phyloP scores from a whole-genome alignment of 1,140 invertebrate genomes.

The Sitophilus oryzae region DNA sequence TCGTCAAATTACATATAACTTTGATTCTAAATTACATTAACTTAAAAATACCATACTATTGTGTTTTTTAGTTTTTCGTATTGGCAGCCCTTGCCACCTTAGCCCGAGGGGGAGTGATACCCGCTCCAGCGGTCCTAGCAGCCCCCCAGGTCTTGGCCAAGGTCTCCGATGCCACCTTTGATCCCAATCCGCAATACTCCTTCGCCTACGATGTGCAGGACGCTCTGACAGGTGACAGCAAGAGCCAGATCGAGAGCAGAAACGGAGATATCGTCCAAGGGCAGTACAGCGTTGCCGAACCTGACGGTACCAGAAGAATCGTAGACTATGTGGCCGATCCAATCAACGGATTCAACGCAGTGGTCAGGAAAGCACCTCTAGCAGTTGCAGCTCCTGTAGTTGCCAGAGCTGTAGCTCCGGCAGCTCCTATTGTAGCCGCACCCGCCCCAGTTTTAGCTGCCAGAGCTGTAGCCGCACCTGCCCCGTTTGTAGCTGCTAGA shows the following conservation, averaged over 20 bases:
- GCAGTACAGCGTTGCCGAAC: conserved; percentile 24
- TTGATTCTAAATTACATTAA: no score
- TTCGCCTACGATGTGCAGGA: conserved; percentile 55
- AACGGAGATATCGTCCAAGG: conserved; percentile 61
- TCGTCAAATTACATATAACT: no score
- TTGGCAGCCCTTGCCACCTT: conserved; percentile 36
- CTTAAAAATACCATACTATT: background rate
- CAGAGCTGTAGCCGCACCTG: conserved; percentile 10
- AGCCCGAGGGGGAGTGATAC: conserved; percentile 17
- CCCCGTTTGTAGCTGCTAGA: conserved; percentile 9
- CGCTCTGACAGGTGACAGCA: conserved; percentile 53
- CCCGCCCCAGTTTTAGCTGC: conserved; percentile 11
- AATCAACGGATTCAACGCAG: conserved; percentile 49
- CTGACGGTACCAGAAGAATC: conserved; percentile 36
- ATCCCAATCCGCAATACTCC: conserved; percentile 51
- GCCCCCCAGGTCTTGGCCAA: conserved; percentile 45
- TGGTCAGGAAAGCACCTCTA: conserved; percentile 41
- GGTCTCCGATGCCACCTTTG: conserved; percentile 47
- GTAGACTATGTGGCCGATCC: conserved; percentile 62
- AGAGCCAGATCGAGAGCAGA: conserved; percentile 53
- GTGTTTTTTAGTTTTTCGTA: conserved; percentile 30
- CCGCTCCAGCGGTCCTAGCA: conserved; percentile 43
- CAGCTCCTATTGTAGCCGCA: conserved; percentile 10
- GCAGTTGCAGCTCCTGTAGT: conserved; percentile 30
- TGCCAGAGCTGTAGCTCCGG: conserved; percentile 24